A percentile compares a stretch with the other conserved stretches of the same genome.
phyloP scores from a whole-genome alignment of 2,888 invertebrate genomes.

The Halocaridina rubra region DNA sequence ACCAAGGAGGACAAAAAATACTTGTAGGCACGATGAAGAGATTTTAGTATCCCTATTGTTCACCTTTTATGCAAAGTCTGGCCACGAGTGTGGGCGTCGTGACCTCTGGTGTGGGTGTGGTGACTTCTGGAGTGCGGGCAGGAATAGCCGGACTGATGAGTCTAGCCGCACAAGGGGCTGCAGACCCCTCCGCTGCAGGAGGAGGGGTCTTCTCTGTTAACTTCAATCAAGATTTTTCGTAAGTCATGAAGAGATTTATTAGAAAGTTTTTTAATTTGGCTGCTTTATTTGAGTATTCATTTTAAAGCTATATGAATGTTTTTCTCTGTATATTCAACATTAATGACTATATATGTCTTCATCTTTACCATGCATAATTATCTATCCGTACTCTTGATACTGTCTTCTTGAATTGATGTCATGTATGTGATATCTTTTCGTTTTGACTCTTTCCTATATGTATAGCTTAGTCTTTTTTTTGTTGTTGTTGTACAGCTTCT shows the following conservation, averaged over 20 bases:
- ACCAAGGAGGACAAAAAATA: not conserved
- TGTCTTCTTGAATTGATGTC: not conserved
- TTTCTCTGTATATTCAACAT: no score
- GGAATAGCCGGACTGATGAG: constrained; percentile 52
- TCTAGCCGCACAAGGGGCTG: constrained; percentile 42
- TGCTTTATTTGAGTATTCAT: not conserved
- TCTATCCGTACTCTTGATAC: not conserved
- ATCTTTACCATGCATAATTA: not conserved
- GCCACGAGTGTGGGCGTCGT: constrained; percentile 47
- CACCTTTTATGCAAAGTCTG: constrained; percentile 48
- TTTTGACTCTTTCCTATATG: no score
- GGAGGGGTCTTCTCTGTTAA: constrained; percentile 84
- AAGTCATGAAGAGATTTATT: no score
- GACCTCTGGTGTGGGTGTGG: constrained; percentile 50
- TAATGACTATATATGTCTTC: not conserved
- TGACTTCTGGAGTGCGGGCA: constrained; percentile 43
- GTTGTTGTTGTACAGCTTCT: no score
- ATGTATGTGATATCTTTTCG: no score
- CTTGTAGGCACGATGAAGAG: not conserved
- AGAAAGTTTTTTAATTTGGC: not conserved
- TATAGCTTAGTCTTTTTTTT: no score
- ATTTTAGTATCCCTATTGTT: not conserved
- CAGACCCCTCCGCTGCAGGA: constrained; percentile 31
- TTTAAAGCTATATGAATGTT: no score
- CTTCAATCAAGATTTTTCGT: constrained; percentile 86